Evolutionary conservation across 2,797 vertebrate species (phyloP).

Genomic region (Syndactyla subalaris): DNA sequence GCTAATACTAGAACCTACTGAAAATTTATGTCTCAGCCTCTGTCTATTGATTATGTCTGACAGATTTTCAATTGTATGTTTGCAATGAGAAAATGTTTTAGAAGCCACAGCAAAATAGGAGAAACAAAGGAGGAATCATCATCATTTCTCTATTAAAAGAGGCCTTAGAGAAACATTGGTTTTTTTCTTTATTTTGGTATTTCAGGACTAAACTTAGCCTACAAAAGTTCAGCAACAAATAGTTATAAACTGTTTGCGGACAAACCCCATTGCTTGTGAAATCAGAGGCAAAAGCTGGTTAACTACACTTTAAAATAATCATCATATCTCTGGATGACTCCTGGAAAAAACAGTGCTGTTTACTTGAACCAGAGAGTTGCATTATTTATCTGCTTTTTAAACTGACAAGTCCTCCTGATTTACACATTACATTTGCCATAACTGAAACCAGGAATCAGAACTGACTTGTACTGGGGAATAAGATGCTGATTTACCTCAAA

Average conservation of each 20-base stretch:
- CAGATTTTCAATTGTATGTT: background rate
- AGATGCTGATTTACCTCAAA: background rate
- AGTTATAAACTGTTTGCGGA: background rate
- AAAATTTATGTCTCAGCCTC: background rate
- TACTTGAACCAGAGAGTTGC: background rate
- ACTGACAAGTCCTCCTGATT: background rate
- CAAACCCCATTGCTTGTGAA: background rate
- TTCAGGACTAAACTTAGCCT: background rate
- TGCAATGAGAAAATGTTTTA: background rate
- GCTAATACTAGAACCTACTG: background rate
- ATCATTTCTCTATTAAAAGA: background rate
- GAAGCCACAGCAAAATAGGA: background rate
- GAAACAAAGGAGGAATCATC: background rate
- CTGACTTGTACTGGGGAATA: background rate
- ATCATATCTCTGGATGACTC: background rate
- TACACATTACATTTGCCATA: background rate
- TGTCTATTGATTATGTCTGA: background rate
- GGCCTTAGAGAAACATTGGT: background rate
- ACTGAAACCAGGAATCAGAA: background rate
- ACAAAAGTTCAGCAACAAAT: background rate
- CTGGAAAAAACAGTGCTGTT: background rate
- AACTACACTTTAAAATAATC: background rate
- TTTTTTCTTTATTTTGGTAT: background rate
- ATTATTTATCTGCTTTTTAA: background rate
- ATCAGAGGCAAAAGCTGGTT: background rate